Conservation (phyloP, 2,888 invertebrate species). For the Cryptocephalus primarius region DNA sequence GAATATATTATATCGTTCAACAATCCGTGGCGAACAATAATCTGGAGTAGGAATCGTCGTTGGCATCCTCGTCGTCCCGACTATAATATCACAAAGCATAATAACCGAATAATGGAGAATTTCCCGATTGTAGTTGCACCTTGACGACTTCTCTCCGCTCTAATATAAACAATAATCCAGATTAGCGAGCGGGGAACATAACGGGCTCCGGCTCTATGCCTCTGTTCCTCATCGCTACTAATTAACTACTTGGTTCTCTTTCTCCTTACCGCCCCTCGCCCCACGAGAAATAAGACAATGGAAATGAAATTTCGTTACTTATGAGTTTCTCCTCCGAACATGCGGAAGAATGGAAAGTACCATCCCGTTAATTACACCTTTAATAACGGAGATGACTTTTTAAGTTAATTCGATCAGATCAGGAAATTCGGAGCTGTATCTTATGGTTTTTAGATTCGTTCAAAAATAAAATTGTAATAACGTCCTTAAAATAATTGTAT, state of each 20-base stretch:
- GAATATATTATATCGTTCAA: too few species aligned
- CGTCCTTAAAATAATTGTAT: too few species aligned
- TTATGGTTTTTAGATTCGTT: too few species aligned
- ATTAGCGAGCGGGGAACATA: constrained; percentile 7
- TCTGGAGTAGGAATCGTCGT: too few species aligned
- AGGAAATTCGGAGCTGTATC: too few species aligned
- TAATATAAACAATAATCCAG: constrained; percentile 11
- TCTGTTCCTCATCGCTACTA: constrained; percentile 17
- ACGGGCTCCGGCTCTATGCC: constrained; percentile 8
- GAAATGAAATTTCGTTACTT: constrained; percentile 20
- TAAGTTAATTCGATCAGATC: too few species aligned
- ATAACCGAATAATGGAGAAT: constrained; percentile 8
- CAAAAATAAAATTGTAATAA: too few species aligned
- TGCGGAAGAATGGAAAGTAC: too few species aligned
- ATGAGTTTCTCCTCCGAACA: constrained; percentile 10
- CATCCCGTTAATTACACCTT: too few species aligned
- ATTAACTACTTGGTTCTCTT: constrained; percentile 21
- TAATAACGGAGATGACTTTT: too few species aligned
- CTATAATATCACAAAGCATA: constrained; percentile 1
- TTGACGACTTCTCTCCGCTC: constrained; percentile 1
- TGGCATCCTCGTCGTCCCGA: too few species aligned
- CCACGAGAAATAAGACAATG: constrained; percentile 17
- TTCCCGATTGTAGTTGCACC: constrained; percentile 5
- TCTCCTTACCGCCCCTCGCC: neutral
- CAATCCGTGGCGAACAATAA: too few species aligned